A percentile compares a stretch with the other conserved stretches of the same genome.
These are phyloP conservation scores for Ageneiosus marmoratus DNA, from an alignment of 2,113 vertebrate species.

Conservation along the genomic window DNA sequence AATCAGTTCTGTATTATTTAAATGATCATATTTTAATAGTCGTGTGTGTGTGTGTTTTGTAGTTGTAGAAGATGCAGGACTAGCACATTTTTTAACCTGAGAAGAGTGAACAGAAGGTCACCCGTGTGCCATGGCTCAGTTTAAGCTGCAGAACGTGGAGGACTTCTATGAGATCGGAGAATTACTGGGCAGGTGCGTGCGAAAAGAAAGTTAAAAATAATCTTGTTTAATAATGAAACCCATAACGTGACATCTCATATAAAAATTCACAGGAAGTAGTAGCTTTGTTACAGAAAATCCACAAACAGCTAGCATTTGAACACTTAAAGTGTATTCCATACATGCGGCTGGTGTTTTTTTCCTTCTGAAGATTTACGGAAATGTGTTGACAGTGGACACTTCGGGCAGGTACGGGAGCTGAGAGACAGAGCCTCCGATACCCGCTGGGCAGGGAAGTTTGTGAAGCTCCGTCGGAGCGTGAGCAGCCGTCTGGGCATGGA, in stretches of 20 bases:
- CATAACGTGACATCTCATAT: too few species aligned
- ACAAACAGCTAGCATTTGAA: too few species aligned
- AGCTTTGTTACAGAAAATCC: too few species aligned
- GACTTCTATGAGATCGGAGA: conserved; percentile 56
- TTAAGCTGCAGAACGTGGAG: conserved; percentile 53
- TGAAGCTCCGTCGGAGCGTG: conserved; percentile 52
- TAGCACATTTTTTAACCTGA: background rate
- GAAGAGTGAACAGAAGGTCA: conserved; percentile 22
- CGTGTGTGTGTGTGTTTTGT: conserved; percentile 1
- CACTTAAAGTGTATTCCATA: too few species aligned
- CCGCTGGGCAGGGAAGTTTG: conserved; percentile 62
- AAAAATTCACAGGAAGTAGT: too few species aligned
- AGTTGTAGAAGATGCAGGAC: conserved; percentile 46
- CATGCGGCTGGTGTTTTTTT: too few species aligned
- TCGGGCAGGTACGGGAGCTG: conserved; percentile 60
- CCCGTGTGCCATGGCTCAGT: conserved; percentile 7
- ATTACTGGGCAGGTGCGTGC: conserved; percentile 20
- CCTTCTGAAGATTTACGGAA: too few species aligned
- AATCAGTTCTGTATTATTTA: too few species aligned
- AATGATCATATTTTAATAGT: background rate
- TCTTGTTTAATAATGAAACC: too few species aligned
- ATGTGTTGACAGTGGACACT: conserved; percentile 58
- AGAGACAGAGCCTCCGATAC: conserved; percentile 44
- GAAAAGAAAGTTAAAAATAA: too few species aligned
- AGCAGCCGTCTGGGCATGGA: conserved; percentile 59